Evolutionary conservation across 2,888 invertebrate species (phyloP), one percentile per base, ranked within the genome.

Genomic region (Anarsia innoxiella): DNA sequence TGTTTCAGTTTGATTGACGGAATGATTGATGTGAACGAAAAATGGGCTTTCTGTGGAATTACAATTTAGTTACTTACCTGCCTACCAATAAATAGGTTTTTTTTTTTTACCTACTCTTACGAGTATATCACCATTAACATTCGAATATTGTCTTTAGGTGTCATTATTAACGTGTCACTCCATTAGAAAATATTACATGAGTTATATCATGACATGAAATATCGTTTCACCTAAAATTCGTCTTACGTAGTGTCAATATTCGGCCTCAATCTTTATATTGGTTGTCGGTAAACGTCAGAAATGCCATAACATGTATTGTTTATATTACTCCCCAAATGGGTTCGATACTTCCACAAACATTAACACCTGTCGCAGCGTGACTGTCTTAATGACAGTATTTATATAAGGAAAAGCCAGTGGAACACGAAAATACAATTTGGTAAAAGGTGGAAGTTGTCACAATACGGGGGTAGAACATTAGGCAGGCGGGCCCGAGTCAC

Each of bases 341-440:
- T 62, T 60, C 66, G 60, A 74, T 78, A 71, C 71, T 64, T 70
- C 56, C 53, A 66, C 61, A 66, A 63, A 71, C 77, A 80, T 84
- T 79, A 82, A 68, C 75, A 70, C 70, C 78, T 82, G 83, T 79
- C 83, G 70, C 65, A 51, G 60, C 65, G 72, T 67, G 66, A 64
- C 69, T 73, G 72, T 74, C 76, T 78, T 84, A 83, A 84, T 84
- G 79, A 83, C 77, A 79, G 79, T 82, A 79, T 83, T 84, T 83
- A 82, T 83, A 82, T 82, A 82, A 82, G 80, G 79, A 82, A 82
- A 84, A 79, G 71, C 82, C 77, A 66, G 63, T 60, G 59, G 73
- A 79, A 83, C 83, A 84, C 73, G 83, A 80, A 80, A 84, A 84
- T 73, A 84, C 83, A 82, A 83, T 84, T 83, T 80, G 75, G 79